Percentiles rank a stretch among this genome's conserved stretches.
These are phyloP conservation scores for Troglohyphantes excavatus DNA, from an alignment of 2,888 invertebrate genomes.

Conservation along the genomic window DNA sequence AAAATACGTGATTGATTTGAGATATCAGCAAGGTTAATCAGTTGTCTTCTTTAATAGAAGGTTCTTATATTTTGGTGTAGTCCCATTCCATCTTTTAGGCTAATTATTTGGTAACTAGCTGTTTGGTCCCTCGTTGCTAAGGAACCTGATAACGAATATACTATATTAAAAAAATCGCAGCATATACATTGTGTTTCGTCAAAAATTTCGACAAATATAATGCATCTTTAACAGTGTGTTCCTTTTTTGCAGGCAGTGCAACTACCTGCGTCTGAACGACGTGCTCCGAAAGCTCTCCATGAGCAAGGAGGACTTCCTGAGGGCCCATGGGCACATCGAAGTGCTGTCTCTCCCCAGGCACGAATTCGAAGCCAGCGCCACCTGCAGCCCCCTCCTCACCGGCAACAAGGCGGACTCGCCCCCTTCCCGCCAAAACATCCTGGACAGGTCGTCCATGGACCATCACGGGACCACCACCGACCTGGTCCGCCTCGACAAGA, in stretches of 20 bases:
- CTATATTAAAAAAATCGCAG: too few species aligned
- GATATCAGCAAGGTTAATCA: too few species aligned
- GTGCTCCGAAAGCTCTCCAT: slow-evolving; percentile 79
- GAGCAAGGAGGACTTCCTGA: slow-evolving; percentile 77
- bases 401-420: slow-evolving; percentile 54
- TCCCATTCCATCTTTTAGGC: too few species aligned
- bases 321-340: slow-evolving; percentile 71
- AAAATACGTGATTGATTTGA: too few species aligned
- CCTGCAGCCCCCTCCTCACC: slow-evolving; percentile 75
- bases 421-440: slow-evolving; percentile 3
- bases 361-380: slow-evolving; percentile 79
- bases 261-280: slow-evolving; percentile 80
- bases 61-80: too few species aligned
- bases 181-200: too few species aligned
- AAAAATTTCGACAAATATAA: too few species aligned
- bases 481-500: slow-evolving; percentile 91
- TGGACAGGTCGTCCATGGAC: slow-evolving; percentile 8
- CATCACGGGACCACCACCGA: slow-evolving; percentile 62
- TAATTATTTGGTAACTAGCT: too few species aligned
- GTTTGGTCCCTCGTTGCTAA: too few species aligned
- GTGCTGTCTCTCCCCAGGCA: slow-evolving; percentile 74
- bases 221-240: too few species aligned
- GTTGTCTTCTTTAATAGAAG: too few species aligned
- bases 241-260: slow-evolving; percentile 77
- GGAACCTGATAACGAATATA: too few species aligned